A percentile compares a stretch with the other conserved stretches of the same genome.
Evolutionary conservation across 2,888 invertebrate genomes (phyloP).

Genomic region (Meghimatium bilineatum): DNA sequence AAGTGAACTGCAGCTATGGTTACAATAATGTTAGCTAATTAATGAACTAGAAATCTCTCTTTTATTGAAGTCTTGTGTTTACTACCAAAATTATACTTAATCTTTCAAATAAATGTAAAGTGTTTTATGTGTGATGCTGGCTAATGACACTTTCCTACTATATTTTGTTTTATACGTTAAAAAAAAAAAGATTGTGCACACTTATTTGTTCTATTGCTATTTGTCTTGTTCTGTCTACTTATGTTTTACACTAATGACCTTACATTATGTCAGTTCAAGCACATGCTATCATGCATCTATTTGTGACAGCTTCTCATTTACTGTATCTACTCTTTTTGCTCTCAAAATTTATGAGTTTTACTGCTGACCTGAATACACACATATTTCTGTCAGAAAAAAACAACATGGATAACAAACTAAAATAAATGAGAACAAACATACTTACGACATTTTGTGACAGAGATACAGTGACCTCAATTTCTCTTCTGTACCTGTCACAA

Average conservation of each 20-base stretch:
- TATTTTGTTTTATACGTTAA: no score
- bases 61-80: no score
- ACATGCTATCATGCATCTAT: not conserved
- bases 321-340: not conserved
- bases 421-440: not conserved
- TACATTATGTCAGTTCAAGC: not conserved
- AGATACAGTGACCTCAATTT: not conserved
- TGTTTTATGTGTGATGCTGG: no score
- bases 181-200: no score
- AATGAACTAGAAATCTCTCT: no score
- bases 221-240: no score
- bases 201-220: no score
- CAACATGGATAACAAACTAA: not conserved
- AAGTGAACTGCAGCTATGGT: no score
- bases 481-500: constrained; percentile 20
- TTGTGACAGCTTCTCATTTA: not conserved
- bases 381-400: not conserved
- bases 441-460: constrained; percentile 35
- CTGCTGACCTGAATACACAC: not conserved
- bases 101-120: no score
- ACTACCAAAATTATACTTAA: no score
- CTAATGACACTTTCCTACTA: no score
- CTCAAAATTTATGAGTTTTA: not conserved
- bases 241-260: not conserved
- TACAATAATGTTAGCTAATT: no score